phyloP scores from a whole-genome alignment of 2,888 invertebrate genomes.

The Proisotoma minuta region DNA sequence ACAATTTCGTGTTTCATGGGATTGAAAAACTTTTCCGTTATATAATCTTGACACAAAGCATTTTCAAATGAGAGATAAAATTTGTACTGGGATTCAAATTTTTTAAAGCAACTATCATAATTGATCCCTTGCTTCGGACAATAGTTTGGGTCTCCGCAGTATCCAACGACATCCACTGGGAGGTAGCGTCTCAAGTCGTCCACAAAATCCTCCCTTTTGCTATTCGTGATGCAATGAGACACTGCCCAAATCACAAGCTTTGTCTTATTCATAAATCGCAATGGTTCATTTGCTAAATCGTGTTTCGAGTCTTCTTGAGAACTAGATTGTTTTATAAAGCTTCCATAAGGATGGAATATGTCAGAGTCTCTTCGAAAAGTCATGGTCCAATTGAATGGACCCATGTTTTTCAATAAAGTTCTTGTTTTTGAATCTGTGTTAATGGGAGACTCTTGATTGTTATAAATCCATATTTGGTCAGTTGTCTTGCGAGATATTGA shows the following conservation, averaged over 20 bases:
- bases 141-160: neutral
- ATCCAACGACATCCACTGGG: neutral
- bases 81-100: neutral
- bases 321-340: neutral
- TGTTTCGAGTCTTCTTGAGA: neutral
- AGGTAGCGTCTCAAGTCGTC: neutral
- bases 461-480: neutral
- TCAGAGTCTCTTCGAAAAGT: neutral
- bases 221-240: neutral
- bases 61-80: constrained; percentile 4
- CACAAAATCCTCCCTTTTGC: neutral
- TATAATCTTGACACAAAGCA: constrained; percentile 9
- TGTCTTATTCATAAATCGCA: neutral
- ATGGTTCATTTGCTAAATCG: neutral
- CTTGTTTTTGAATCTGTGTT: neutral
- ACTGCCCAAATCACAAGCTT: neutral
- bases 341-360: neutral
- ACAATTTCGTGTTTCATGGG: neutral
- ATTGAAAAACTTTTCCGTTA: constrained; percentile 7
- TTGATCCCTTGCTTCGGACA: neutral
- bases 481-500: neutral
- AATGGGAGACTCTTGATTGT: neutral
- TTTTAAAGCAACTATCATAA: neutral
- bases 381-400: constrained; percentile 5
- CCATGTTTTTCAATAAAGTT: no score